Conservation (phyloP, 2,888 invertebrate species). For the Lasioglossum lativentre region DNA sequence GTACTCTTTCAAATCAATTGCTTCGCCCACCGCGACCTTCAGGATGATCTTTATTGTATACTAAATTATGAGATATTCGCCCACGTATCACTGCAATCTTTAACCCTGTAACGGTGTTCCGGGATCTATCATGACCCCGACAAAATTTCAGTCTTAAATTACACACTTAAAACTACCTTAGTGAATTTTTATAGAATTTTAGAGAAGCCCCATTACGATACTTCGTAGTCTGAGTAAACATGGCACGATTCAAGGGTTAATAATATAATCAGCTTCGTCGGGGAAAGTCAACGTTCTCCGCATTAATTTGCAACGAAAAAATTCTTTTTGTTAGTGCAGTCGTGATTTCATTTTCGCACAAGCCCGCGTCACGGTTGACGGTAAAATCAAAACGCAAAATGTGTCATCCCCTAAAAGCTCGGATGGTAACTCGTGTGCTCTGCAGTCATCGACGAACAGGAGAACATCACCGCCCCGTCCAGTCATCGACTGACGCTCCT, state of each 20-base stretch:
- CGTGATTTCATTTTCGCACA: background rate
- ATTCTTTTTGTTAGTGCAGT: background rate
- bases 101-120: background rate
- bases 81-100: background rate
- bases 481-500: background rate
- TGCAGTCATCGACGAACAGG: background rate
- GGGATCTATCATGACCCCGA: background rate
- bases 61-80: background rate
- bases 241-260: background rate
- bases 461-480: background rate
- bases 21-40: background rate
- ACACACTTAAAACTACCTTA: background rate
- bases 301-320: background rate
- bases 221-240: too few relatives aligned
- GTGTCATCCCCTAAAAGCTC: background rate
- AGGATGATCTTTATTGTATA: background rate
- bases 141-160: background rate
- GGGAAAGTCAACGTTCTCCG: background rate
- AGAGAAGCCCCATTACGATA: background rate
- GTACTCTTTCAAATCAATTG: background rate
- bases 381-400: background rate
- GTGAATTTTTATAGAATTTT: background rate
- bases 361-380: background rate
- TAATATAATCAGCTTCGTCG: background rate
- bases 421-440: background rate